These are phyloP conservation scores for Megastigmus dorsalis DNA, from an alignment of 2,888 invertebrate species.

Conservation along the genomic window DNA sequence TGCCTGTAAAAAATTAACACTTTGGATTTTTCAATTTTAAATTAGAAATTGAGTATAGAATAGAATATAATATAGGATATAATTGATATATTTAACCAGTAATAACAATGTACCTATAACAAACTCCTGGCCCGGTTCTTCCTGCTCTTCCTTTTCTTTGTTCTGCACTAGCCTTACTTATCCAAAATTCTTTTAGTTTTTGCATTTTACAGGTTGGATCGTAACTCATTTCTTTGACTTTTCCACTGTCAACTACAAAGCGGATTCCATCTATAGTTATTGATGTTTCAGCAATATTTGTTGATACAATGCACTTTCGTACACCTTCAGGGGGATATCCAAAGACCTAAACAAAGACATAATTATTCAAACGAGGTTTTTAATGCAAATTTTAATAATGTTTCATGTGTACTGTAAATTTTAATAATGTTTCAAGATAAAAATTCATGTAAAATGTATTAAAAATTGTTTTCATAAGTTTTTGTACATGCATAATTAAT, in stretches of 20 bases:
- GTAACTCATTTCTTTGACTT: conserved; percentile 98
- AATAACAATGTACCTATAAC: conserved; percentile 83
- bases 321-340: conserved; percentile 96
- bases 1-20: too few relatives aligned
- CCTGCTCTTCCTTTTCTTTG: conserved; percentile 97
- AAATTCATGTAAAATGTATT: conserved; percentile 5
- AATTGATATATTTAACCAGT: too few relatives aligned
- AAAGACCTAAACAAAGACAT: conserved; percentile 80
- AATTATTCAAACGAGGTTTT: conserved; percentile 19
- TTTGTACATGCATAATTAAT: too few relatives aligned
- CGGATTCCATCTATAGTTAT: conserved; percentile 98
- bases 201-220: conserved; percentile 94
- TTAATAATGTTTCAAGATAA: too few relatives aligned
- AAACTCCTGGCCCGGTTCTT: conserved; percentile 95
- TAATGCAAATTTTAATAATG: too few relatives aligned
- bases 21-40: too few relatives aligned
- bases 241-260: conserved; percentile 98
- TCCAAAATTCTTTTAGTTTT: conserved; percentile 94
- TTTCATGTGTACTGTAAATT: too few relatives aligned
- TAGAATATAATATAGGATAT: too few relatives aligned
- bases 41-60: too few relatives aligned
- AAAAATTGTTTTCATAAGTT: conserved; percentile 6
- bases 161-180: conserved; percentile 97
- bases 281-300: conserved; percentile 99
- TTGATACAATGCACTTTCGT: conserved; percentile 97